Conservation (phyloP, 2,888 invertebrate species). For the Euzophera pinguis region DNA sequence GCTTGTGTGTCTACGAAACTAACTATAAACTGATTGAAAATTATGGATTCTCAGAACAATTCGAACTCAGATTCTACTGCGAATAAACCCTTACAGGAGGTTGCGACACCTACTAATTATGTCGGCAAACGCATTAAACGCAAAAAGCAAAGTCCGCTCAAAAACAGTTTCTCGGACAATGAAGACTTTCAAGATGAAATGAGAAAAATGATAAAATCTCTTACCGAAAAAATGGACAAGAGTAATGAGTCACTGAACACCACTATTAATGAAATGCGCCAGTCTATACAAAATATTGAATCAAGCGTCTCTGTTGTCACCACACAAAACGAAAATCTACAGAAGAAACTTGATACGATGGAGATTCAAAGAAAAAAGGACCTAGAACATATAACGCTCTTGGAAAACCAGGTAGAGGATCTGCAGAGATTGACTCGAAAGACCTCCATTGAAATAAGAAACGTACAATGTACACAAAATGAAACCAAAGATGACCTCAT, state of each 20-base stretch:
- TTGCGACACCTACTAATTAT: background rate
- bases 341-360: background rate
- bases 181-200: background rate
- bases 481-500: background rate
- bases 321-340: background rate
- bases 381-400: background rate
- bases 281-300: background rate
- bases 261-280: background rate
- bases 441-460: background rate
- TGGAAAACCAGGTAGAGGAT: background rate
- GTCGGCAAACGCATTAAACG: background rate
- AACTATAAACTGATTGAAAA: background rate
- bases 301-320: background rate
- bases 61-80: background rate
- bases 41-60: background rate
- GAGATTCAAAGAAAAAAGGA: background rate
- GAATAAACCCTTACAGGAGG: background rate
- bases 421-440: background rate
- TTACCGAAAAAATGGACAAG: background rate
- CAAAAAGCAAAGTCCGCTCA: background rate
- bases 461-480: background rate
- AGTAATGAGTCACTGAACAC: background rate
- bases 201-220: background rate
- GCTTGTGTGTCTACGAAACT: background rate
- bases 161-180: background rate